Evolutionary conservation across 2,113 vertebrate species (phyloP).

Genomic region (Accipiter cooperii): DNA sequence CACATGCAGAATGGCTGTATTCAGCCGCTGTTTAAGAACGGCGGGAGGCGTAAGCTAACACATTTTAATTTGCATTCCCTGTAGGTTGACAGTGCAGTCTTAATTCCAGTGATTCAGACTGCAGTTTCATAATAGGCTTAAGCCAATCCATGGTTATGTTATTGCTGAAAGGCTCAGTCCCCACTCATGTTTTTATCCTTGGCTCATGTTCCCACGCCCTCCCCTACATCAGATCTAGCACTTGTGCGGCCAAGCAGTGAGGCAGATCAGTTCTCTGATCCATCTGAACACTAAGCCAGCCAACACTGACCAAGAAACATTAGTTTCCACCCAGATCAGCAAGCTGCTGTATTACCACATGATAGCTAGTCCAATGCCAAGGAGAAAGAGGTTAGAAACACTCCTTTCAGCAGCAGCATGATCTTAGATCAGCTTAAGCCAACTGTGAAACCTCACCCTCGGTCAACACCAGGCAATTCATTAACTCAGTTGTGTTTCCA

Average conservation of each 20-base stretch:
- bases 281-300: neutral
- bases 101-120: slow-evolving; percentile 35
- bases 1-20: neutral
- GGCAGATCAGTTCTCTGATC: neutral
- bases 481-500: slow-evolving; percentile 6
- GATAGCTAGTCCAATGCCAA: neutral
- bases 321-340: neutral
- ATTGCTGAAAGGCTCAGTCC: slow-evolving; percentile 28
- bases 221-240: neutral
- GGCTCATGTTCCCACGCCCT: neutral
- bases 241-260: neutral
- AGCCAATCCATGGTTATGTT: neutral
- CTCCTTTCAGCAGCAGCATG: neutral
- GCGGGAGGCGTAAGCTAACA: slow-evolving; percentile 17
- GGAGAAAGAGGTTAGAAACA: neutral
- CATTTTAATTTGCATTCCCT: slow-evolving; percentile 6
- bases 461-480: slow-evolving; percentile 44
- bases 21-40: neutral
- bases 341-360: neutral
- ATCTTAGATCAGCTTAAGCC: neutral
- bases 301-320: neutral
- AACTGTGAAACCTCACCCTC: slow-evolving; percentile 33
- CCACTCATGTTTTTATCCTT: slow-evolving; percentile 16
- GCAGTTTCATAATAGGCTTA: slow-evolving; percentile 10
- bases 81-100: slow-evolving; percentile 3